Evolutionary conservation across 2,797 vertebrate species (phyloP), one percentile per base, ranked within the genome.

Genomic region (Erithacus rubecula): DNA sequence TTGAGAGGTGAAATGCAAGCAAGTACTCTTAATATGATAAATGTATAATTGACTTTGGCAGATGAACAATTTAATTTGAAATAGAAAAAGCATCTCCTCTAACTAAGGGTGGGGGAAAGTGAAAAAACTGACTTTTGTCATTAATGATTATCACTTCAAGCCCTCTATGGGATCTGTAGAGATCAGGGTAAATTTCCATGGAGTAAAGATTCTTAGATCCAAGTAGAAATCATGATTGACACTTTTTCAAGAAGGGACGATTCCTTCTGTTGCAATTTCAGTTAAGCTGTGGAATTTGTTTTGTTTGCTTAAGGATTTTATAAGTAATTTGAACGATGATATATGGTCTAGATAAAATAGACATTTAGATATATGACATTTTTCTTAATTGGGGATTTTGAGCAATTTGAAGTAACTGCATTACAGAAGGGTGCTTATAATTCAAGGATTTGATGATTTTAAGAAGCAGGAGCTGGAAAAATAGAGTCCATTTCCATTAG

Each of bases 61-160:
- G 30, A 78, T 10, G 53, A 70, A 72, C 5, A 55, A n/a, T 37
- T 37, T 11, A 51, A 52, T 26, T 63, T 18, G 70, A 58, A 90
- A 39, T 18, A 52, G 2, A 12, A 58, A 52, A 69, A 76, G 2
- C 1, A 37, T 23, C 4, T 37, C 1, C 3, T 78, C 4, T 88
- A 29, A 11, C 2, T 67, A 36, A 52, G 22, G 20, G 20, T 6
- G 26, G 15, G 29, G 29, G 11, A 19, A 26, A 3, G 7, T 5
- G 15, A 2, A 2, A 3, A 21, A 12, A 15, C 2, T 47, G 2
- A 30, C 10, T 60, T 77, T 62, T 74, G 2, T 34, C 13, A 10
- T 55, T 3, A 74, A 29, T 30, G 1, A 69, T 44, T 58, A 52
- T 20, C 15, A 55, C 10, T 43, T 19, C 18, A 63, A 62, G 22